Evolutionary conservation across 2,888 invertebrate genomes (phyloP), one percentile per base, ranked within the genome.

Genomic region (Patella pellucida): DNA sequence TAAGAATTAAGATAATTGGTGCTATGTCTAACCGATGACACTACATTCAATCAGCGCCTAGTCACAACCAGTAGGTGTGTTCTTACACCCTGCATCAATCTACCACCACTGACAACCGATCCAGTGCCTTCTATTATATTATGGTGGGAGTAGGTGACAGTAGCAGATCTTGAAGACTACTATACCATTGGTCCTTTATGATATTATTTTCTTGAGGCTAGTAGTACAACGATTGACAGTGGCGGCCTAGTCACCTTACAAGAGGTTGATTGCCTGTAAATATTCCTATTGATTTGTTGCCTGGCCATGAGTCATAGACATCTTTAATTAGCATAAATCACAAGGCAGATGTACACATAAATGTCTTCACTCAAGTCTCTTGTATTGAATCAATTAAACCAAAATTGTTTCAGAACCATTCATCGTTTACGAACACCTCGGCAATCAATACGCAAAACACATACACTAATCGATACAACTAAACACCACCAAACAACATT

Each of bases 241-340:
- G 23, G 19, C 23, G 62, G 19, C 62, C 62, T 19, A 62, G 62
- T 23, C 62, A 62, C 62, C 62, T 19, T 62, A 23, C 23, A 23
- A 62, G 23, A 12, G 12, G 19, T 62, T 62, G 62, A 62, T 62
- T 62, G 62, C 19, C 62, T 23, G 19, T 19, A 62, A 62, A 62
- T 62, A 23, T 62, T 23, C 3, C 11, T 62, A 62, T 62, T 62
- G 62, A 62, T 62, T 23, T 62, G 19, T 23, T 23, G 41, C 41
- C 41, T 41, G 41, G 12, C 19, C 19, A 12, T 62, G 62, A 62
- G 12, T 62, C 62, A 62, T 62, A 19, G 23, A 62, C 62, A 19
- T 62, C 62, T 62, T 19, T 62, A 62, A 62, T 62, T 62, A 62
- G 62, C 62, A 19, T 62, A 62, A 62, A 62, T 62, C 62, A 62